A percentile compares a stretch with the other conserved stretches of the same genome.
Evolutionary conservation across 2,888 invertebrate species (phyloP).

Genomic region (Eilema depressum): DNA sequence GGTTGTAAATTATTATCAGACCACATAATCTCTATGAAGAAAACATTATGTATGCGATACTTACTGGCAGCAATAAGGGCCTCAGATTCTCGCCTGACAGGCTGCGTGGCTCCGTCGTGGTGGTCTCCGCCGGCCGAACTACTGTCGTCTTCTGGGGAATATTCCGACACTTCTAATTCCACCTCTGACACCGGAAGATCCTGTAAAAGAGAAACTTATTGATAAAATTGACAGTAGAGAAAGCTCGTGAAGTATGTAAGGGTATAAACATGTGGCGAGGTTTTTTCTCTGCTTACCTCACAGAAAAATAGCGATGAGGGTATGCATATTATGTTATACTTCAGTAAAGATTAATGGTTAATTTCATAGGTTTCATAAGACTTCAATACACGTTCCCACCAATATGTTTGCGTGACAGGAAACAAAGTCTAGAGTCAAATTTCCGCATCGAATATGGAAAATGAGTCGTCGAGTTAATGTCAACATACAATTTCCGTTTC

Average conservation of each 20-base stretch:
- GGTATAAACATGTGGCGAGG: too few species aligned
- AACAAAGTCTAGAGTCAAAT: slow-evolving; percentile 3
- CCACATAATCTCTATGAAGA: too few species aligned
- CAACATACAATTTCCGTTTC: neutral
- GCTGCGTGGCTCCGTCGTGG: slow-evolving; percentile 62
- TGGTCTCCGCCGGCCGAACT: slow-evolving; percentile 86
- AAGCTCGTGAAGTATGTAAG: too few species aligned
- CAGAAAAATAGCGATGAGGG: too few species aligned
- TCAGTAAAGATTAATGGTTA: neutral
- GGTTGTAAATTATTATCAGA: too few species aligned
- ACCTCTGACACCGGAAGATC: slow-evolving; percentile 75
- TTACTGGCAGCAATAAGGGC: slow-evolving; percentile 62
- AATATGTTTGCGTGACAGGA: slow-evolving; percentile 1
- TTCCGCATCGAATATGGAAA: neutral
- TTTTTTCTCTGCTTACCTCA: too few species aligned
- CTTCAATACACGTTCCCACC: neutral
- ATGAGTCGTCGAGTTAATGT: neutral
- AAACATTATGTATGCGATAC: neutral
- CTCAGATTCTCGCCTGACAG: slow-evolving; percentile 67
- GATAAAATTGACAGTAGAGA: too few species aligned
- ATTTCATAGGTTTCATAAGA: neutral
- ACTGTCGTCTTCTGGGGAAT: slow-evolving; percentile 86
- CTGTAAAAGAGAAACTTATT: slow-evolving; percentile 51
- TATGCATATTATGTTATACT: too few species aligned
- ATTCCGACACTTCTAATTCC: slow-evolving; percentile 81